Percentiles rank a stretch among this genome's conserved stretches.
Evolutionary conservation across 2,797 vertebrate species (phyloP).

Genomic region (Sebastes matsubarae): DNA sequence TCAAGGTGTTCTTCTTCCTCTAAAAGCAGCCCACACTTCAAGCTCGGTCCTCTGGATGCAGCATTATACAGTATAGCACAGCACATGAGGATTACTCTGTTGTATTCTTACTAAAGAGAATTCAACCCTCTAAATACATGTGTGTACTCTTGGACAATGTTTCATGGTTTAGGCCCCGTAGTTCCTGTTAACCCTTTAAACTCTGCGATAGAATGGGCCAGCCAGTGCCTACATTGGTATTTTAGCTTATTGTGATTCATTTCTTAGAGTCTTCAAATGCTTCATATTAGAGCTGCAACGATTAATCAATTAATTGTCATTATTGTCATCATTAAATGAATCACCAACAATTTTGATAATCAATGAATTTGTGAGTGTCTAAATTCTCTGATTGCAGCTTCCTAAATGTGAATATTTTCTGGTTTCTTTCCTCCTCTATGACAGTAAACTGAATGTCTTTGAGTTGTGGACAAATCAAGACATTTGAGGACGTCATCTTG

Average conservation of each 20-base stretch:
- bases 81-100: not conserved
- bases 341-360: not conserved
- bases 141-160: not conserved
- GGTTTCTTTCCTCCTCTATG: too few species aligned
- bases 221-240: not conserved
- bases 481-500: too few species aligned
- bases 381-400: too few species aligned
- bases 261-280: too few species aligned
- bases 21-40: slow-evolving; percentile 23
- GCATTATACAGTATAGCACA: not conserved
- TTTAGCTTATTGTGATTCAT: not conserved
- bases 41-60: not conserved
- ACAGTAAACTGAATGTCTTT: too few species aligned
- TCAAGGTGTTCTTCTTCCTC: slow-evolving; percentile 27
- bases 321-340: too few species aligned
- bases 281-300: too few species aligned
- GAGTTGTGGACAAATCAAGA: too few species aligned
- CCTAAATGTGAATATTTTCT: too few species aligned
- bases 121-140: not conserved
- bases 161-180: not conserved
- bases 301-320: too few species aligned
- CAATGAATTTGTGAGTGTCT: too few species aligned
- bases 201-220: not conserved
- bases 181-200: not conserved
- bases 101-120: not conserved